Conservation (phyloP, 2,888 invertebrate species). For the Cheilosia urbana region DNA sequence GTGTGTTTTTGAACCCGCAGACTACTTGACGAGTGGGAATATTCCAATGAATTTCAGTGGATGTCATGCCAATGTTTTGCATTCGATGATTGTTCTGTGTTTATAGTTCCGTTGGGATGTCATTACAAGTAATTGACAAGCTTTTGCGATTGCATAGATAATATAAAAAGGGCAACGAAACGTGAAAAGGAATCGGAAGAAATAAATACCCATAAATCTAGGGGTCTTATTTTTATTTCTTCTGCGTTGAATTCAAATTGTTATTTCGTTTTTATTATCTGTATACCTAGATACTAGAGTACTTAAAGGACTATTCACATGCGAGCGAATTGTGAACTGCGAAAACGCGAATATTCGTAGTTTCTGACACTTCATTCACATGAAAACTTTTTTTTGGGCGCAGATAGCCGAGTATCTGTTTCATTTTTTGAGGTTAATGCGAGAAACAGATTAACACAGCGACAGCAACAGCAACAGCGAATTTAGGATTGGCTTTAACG, state of each 20-base stretch:
- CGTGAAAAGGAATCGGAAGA: background rate
- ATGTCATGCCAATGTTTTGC: slow-evolving; percentile 17
- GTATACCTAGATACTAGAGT: too few species aligned
- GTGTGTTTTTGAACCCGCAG: slow-evolving; percentile 10
- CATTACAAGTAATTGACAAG: slow-evolving; percentile 36
- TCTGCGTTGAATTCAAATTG: background rate
- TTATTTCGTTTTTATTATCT: background rate
- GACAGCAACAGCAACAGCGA: too few species aligned
- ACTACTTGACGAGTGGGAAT: slow-evolving; percentile 7
- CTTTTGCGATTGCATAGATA: slow-evolving; percentile 1
- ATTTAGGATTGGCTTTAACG: too few species aligned
- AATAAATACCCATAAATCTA: background rate
- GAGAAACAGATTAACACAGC: too few species aligned
- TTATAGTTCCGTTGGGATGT: slow-evolving; percentile 24
- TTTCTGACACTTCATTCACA: too few species aligned
- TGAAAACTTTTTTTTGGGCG: too few species aligned
- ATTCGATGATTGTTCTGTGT: slow-evolving; percentile 22
- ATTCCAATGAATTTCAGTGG: slow-evolving; percentile 33
- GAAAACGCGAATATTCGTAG: too few species aligned
- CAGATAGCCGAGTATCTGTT: too few species aligned
- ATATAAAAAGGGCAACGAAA: background rate
- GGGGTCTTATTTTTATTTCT: background rate
- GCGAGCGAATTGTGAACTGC: too few species aligned
- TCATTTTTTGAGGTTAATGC: too few species aligned
- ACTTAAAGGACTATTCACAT: too few species aligned